A percentile compares a stretch with the other conserved stretches of the same genome.
These are phyloP conservation scores for Drosophila picticornis DNA, from an alignment of 2,888 invertebrate genomes.

Conservation along the genomic window DNA sequence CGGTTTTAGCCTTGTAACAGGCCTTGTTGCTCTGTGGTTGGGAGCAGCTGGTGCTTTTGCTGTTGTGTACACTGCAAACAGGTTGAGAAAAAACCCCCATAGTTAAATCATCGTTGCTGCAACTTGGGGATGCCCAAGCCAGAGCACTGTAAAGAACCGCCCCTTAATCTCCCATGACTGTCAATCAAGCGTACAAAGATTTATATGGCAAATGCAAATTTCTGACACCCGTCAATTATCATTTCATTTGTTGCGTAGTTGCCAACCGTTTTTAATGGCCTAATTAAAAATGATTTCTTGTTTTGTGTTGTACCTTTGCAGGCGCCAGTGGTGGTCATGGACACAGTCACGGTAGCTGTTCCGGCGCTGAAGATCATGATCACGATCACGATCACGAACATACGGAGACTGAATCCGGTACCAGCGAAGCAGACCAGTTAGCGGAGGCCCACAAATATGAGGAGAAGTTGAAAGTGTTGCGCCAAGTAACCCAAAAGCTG, in stretches of 20 bases:
- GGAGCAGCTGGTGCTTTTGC: constrained; percentile 6
- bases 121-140: constrained; percentile 26
- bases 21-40: constrained; percentile 45
- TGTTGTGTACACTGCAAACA: constrained; percentile 20
- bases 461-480: constrained; percentile 63
- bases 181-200: neutral
- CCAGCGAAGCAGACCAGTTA: constrained; percentile 53
- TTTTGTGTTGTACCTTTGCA: constrained; percentile 20
- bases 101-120: constrained; percentile 25
- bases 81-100: constrained; percentile 27
- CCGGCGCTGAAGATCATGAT: constrained; percentile 15
- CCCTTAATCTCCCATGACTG: neutral
- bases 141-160: constrained; percentile 22
- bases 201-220: neutral
- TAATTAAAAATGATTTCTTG: neutral
- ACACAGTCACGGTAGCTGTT: constrained; percentile 62
- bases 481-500: constrained; percentile 67
- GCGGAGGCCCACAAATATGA: constrained; percentile 62
- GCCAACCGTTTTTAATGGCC: neutral
- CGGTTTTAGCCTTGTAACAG: constrained; percentile 67
- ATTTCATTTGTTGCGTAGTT: neutral
- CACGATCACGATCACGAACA: constrained; percentile 42
- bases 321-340: constrained; percentile 69
- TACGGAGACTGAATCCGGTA: constrained; percentile 24
- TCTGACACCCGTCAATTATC: neutral